Evolutionary conservation across 2,888 invertebrate genomes (phyloP).

Genomic region (Drosophila anomelani): DNA sequence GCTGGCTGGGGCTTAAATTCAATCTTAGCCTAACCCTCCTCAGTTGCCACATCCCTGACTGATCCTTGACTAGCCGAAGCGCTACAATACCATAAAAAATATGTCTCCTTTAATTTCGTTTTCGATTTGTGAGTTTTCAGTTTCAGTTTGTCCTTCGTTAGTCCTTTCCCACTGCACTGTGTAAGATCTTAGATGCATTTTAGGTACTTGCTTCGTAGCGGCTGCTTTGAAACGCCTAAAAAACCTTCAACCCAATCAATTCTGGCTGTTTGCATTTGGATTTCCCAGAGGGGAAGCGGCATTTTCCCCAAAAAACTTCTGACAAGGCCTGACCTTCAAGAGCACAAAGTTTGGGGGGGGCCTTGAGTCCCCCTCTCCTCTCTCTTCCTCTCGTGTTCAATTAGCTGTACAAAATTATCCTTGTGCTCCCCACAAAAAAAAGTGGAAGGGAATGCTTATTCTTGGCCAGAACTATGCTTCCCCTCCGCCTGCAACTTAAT

Average conservation of each 20-base stretch:
- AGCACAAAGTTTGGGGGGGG: slow-evolving; percentile 32
- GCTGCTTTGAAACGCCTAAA: slow-evolving; percentile 53
- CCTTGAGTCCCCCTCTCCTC: neutral
- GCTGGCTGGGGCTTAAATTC: slow-evolving; percentile 60
- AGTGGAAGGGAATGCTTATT: slow-evolving; percentile 45
- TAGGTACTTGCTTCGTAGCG: slow-evolving; percentile 66
- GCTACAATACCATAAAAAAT: slow-evolving; percentile 76
- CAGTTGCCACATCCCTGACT: slow-evolving; percentile 33
- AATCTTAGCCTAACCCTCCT: slow-evolving; percentile 57
- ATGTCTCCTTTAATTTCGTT: slow-evolving; percentile 47
- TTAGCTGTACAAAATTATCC: slow-evolving; percentile 68
- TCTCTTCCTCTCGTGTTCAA: slow-evolving; percentile 38
- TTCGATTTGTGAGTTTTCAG: slow-evolving; percentile 10
- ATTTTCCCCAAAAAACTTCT: slow-evolving; percentile 37
- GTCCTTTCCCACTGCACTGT: slow-evolving; percentile 35
- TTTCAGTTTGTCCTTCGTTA: slow-evolving; percentile 28
- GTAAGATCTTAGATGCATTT: slow-evolving; percentile 35
- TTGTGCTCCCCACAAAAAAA: slow-evolving; percentile 58
- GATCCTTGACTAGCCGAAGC: slow-evolving; percentile 57
- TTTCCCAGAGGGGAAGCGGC: slow-evolving; percentile 38
- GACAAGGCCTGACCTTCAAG: slow-evolving; percentile 57
- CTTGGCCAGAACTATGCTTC: slow-evolving; percentile 7
- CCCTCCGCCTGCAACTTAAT: slow-evolving; percentile 68
- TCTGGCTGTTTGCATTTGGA: slow-evolving; percentile 35
- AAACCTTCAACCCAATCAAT: slow-evolving; percentile 39